Percentiles rank a stretch among this genome's conserved stretches.
phyloP scores from a whole-genome alignment of 30 jellyfish, hydroid and myxozoan genomes.

The Chrysaora quinquecirrha region DNA sequence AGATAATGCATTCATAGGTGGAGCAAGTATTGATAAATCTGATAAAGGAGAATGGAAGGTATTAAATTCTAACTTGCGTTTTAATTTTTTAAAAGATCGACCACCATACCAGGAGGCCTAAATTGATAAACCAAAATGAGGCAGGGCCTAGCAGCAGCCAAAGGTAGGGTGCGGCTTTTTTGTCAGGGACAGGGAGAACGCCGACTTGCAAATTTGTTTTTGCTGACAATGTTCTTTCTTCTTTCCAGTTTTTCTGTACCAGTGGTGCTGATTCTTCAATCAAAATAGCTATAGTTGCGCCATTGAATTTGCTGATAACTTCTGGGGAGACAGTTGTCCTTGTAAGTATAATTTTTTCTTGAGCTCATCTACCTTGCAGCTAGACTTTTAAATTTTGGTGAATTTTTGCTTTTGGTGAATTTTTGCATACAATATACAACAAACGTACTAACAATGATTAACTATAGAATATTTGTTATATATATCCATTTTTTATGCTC shows the following conservation, averaged over 20 bases:
- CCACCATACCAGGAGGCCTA: background rate
- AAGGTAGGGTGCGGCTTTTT: background rate
- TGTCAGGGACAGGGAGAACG: background rate
- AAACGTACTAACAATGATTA: no score
- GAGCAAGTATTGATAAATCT: background rate
- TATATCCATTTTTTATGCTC: no score
- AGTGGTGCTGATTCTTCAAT: conserved; percentile 19
- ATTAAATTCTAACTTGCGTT: background rate
- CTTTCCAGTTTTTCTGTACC: conserved; percentile 33
- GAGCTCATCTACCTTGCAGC: background rate
- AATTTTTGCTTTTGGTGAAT: background rate
- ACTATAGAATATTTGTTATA: no score
- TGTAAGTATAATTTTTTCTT: background rate
- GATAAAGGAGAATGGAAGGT: conserved; percentile 61
- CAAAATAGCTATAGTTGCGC: conserved; percentile 32
- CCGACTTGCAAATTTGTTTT: background rate
- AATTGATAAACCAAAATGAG: background rate
- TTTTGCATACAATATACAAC: no score
- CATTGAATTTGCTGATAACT: conserved; percentile 46
- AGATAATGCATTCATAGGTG: background rate
- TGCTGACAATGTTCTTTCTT: background rate
- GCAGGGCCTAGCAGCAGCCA: background rate
- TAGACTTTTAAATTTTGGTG: background rate
- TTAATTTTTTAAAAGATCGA: background rate
- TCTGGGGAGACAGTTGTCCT: conserved; percentile 43